Percentiles rank a stretch among this genome's conserved stretches.
These are phyloP conservation scores for Girardinichthys multiradiatus DNA, from an alignment of 2,113 vertebrate genomes.

Conservation along the genomic window DNA sequence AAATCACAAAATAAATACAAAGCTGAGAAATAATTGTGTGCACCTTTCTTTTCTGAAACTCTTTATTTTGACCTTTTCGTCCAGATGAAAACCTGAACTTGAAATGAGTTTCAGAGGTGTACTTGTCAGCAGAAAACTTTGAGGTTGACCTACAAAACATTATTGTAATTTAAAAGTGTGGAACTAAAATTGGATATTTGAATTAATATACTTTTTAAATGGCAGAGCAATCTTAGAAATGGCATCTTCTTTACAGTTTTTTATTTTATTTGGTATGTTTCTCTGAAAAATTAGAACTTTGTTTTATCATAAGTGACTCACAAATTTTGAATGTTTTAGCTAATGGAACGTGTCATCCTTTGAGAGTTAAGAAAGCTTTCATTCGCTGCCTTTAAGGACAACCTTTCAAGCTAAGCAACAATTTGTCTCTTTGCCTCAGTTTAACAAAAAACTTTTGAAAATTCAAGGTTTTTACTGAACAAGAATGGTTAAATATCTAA, in stretches of 20 bases:
- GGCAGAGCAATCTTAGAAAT: background rate
- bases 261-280: background rate
- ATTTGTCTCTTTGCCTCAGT: constrained; percentile 21
- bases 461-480: constrained; percentile 9
- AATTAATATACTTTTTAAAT: background rate
- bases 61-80: constrained; percentile 32
- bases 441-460: constrained; percentile 46
- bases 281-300: constrained; percentile 6
- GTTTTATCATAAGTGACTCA: background rate
- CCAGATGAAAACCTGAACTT: background rate
- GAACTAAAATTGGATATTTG: background rate
- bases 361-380: background rate
- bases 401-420: constrained; percentile 5
- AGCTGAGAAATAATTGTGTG: background rate
- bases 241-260: background rate
- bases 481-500: constrained; percentile 7
- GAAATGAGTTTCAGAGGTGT: background rate
- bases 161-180: background rate
- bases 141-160: background rate
- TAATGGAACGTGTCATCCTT: background rate
- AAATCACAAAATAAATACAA: background rate
- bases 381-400: constrained; percentile 12
- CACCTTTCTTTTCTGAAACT: constrained; percentile 24
- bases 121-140: background rate
- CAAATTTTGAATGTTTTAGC: constrained; percentile 5